phyloP scores from a whole-genome alignment of 2,888 invertebrate genomes.

The Philereme transversata region DNA sequence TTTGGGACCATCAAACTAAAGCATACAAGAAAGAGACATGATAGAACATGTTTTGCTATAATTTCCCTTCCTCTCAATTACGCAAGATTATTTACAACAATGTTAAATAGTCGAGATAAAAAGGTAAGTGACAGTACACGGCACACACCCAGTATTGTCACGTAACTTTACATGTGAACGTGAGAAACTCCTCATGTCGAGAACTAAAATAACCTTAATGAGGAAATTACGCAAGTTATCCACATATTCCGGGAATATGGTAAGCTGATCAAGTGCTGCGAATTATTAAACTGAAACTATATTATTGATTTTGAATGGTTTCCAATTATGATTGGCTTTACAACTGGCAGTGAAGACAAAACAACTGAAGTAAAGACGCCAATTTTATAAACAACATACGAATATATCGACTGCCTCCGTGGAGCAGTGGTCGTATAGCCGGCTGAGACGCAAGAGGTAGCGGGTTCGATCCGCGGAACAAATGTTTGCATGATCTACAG shows the following conservation, averaged over 20 bases:
- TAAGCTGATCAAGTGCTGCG: conserved; percentile 8
- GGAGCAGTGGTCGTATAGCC: no score
- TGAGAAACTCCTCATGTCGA: conserved; percentile 36
- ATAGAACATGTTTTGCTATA: background rate
- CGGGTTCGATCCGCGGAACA: no score
- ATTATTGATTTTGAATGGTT: no score
- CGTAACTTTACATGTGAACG: conserved; percentile 31
- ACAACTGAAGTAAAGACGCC: no score
- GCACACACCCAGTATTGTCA: conserved; percentile 39
- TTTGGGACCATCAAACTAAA: no score
- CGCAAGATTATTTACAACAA: conserved; percentile 17
- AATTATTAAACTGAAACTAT: conserved; percentile 1
- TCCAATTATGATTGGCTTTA: no score
- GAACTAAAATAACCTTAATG: conserved; percentile 24
- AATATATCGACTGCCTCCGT: no score
- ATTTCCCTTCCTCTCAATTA: conserved; percentile 27
- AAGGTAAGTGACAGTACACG: conserved; percentile 36
- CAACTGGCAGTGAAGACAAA: no score
- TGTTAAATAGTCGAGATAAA: conserved; percentile 27
- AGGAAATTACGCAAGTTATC: conserved; percentile 34
- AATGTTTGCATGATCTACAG: no score
- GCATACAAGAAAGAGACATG: background rate
- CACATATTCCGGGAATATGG: conserved; percentile 25
- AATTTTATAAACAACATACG: no score
- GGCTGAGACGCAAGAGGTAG: no score